Evolutionary conservation across 1,140 invertebrate genomes (phyloP), one percentile per base, ranked within the genome.

Genomic region (Cylas formicarius): DNA sequence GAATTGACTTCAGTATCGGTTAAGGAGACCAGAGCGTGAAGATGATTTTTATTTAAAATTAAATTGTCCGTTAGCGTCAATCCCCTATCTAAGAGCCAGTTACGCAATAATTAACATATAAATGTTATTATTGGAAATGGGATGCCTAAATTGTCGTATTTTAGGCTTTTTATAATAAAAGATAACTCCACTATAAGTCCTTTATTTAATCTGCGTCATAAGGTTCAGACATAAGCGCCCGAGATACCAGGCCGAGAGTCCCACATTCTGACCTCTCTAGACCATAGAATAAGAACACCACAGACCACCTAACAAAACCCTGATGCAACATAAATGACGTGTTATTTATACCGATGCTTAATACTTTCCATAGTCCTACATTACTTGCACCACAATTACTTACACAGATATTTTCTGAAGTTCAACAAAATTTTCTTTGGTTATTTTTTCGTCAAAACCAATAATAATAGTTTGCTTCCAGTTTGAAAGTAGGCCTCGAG

Each of bases 391-490:
- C 61, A 42, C 55, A 60, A 42, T 67, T 57, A n/a, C 47, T 53
- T 4, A 61, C 59, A 42, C 56, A 55, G 49, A 48, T 27, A 53
- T 44, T 21, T 49, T 28, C 40, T 64, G 50, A 11, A 67, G 36
- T 22, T 52, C 33, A 20, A 22, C 36, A 13, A 67, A 32, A 21
- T 60, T 55, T 31, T 57, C 43, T 47, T 55, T 49, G 11, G 57
- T 60, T 27, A 67, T 59, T 43, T 52, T 56, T 29, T 48, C 34
- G 46, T 68, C 65, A 52, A 66, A 68, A 9, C 48, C 53, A 7
- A 57, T 60, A 67, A 4, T n/a, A n/a, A 68, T 43, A 8, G 53
- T 56, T 43, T 69, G 67, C 36, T 65, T 63, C 67, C 63, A 68
- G 23, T 53, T 44, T n/a, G 33, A 42, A 39, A 59, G 58, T 10